Percentiles rank a stretch among this genome's conserved stretches.
Conservation (phyloP, 2,797 vertebrate species). For the Phalanger gymnotis region DNA sequence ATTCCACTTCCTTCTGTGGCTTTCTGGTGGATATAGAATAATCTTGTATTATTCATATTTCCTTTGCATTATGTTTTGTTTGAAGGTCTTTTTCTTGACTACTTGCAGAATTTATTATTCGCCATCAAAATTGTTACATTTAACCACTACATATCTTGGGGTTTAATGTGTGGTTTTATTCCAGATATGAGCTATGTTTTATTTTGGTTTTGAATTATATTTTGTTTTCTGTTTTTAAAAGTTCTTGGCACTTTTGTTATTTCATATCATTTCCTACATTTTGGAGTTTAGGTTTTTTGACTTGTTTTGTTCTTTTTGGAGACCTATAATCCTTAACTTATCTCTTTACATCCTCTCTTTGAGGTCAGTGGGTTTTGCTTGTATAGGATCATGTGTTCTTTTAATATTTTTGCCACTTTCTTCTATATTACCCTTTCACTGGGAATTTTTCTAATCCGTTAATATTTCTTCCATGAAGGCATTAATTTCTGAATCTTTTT, state of each 20-base stretch:
- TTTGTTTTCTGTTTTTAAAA: background rate
- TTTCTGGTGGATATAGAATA: background rate
- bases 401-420: background rate
- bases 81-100: background rate
- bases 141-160: background rate
- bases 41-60: background rate
- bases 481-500: background rate
- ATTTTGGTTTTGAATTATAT: background rate
- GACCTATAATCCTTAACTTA: background rate
- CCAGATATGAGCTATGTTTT: background rate
- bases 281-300: background rate
- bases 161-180: background rate
- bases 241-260: background rate
- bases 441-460: background rate
- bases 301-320: background rate
- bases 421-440: background rate
- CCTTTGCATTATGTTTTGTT: background rate
- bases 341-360: background rate
- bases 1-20: background rate
- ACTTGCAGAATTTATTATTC: background rate
- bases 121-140: background rate
- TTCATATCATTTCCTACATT: background rate
- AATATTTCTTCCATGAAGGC: background rate
- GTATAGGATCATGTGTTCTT: too few relatives aligned
- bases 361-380: background rate